Percentiles rank a stretch among this genome's conserved stretches.
Evolutionary conservation across 2,797 vertebrate genomes (phyloP).

Genomic region (Odontamblyopus lacepedii): DNA sequence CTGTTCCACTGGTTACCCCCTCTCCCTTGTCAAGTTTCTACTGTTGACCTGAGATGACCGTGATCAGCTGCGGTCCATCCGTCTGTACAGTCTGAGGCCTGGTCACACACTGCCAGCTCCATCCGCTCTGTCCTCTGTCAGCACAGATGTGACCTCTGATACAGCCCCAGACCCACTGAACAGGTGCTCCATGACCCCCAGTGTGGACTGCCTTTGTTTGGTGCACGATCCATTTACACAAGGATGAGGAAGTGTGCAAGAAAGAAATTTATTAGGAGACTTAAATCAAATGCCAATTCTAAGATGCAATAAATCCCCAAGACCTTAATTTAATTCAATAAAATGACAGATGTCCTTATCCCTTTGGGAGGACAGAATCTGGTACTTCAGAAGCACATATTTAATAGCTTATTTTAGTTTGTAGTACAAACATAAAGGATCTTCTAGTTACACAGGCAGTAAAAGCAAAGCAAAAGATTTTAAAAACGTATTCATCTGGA

Average conservation of each 20-base stretch:
- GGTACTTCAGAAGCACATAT: not conserved
- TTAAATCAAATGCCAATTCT: not conserved
- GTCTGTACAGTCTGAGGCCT: slow-evolving; percentile 42
- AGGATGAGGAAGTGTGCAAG: slow-evolving; percentile 8
- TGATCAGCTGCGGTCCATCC: slow-evolving; percentile 64
- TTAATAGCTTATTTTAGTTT: slow-evolving; percentile 7
- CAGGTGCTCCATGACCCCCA: slow-evolving; percentile 67
- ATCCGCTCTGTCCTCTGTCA: slow-evolving; percentile 57
- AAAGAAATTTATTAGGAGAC: slow-evolving; percentile 1
- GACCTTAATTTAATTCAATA: slow-evolving; percentile 1
- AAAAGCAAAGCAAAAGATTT: not conserved
- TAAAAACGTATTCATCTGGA: not conserved
- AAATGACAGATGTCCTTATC: not conserved
- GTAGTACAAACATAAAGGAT: not conserved
- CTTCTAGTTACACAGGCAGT: not conserved
- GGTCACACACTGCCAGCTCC: slow-evolving; percentile 51
- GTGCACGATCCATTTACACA: slow-evolving; percentile 14
- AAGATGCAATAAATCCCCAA: not conserved
- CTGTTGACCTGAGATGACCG: slow-evolving; percentile 43
- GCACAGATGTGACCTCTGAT: slow-evolving; percentile 74
- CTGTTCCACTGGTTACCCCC: slow-evolving; percentile 14
- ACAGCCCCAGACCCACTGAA: slow-evolving; percentile 45
- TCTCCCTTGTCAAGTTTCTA: slow-evolving; percentile 4
- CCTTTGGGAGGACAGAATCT: not conserved
- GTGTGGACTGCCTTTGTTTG: slow-evolving; percentile 20